Conservation (phyloP, 2,113 vertebrate species). For the Gnathonemus longibarbis region DNA sequence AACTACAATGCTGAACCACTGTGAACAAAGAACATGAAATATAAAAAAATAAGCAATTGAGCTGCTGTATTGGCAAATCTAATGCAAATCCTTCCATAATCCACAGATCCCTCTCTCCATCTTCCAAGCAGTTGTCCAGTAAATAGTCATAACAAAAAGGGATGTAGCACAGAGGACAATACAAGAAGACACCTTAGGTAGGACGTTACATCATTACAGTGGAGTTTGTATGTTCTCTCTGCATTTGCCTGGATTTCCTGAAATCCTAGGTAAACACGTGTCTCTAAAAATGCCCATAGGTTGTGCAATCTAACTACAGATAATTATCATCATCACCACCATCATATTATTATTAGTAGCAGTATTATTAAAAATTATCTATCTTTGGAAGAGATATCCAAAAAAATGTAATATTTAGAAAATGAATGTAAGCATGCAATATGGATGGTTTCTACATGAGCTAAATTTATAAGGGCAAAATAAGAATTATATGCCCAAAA, state of each 20-base stretch:
- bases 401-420: not conserved
- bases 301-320: not conserved
- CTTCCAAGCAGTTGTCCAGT: not conserved
- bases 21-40: not conserved
- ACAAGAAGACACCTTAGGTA: not conserved
- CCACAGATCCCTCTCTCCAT: not conserved
- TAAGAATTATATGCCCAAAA: not conserved
- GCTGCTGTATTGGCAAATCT: not conserved
- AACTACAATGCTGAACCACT: not conserved
- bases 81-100: not conserved
- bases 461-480: not conserved
- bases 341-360: not conserved
- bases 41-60: not conserved
- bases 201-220: not conserved
- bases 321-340: not conserved
- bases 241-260: not conserved
- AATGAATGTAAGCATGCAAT: not conserved
- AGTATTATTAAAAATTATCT: not conserved
- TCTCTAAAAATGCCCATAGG: not conserved
- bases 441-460: not conserved
- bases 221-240: not conserved
- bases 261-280: not conserved
- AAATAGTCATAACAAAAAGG: not conserved
- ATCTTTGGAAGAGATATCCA: not conserved
- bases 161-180: not conserved